Evolutionary conservation across 2,797 vertebrate species (phyloP).

Genomic region (Hypotaenidia philippensis): DNA sequence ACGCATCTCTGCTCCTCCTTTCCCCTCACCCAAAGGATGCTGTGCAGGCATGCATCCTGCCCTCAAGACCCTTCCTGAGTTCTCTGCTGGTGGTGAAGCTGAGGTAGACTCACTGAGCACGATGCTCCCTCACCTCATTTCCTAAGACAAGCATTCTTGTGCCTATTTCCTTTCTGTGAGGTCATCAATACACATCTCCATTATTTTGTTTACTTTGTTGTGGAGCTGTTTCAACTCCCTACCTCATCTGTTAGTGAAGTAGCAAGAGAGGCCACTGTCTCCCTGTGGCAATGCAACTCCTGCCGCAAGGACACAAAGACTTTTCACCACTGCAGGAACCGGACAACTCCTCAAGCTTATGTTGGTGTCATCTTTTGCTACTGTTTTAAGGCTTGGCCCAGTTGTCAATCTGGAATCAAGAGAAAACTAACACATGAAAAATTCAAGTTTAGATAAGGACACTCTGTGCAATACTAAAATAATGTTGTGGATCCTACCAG

Average conservation of each 20-base stretch:
- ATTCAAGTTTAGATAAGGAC: neutral
- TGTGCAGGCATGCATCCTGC: fast-evolving
- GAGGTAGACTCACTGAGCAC: neutral
- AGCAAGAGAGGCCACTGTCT: neutral
- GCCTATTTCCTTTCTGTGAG: neutral
- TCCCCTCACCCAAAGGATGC: neutral
- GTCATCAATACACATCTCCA: neutral
- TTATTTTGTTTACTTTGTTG: neutral
- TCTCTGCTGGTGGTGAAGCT: neutral
- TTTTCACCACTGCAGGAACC: neutral
- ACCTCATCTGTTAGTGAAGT: neutral
- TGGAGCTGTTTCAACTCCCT: neutral
- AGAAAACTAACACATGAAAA: neutral
- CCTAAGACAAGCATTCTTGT: neutral
- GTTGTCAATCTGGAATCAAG: neutral
- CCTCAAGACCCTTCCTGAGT: fast-evolving
- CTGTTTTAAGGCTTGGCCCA: neutral
- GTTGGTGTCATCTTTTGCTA: neutral
- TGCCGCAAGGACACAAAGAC: neutral
- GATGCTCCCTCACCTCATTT: fast-evolving
- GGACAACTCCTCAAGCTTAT: neutral
- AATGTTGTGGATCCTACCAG: neutral
- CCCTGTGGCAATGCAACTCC: neutral
- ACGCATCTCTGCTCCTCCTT: fast-evolving
- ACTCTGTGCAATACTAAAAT: neutral